These are phyloP conservation scores for Xiphophorus birchmanni DNA, from an alignment of 2,797 vertebrate genomes.

Conservation along the genomic window DNA sequence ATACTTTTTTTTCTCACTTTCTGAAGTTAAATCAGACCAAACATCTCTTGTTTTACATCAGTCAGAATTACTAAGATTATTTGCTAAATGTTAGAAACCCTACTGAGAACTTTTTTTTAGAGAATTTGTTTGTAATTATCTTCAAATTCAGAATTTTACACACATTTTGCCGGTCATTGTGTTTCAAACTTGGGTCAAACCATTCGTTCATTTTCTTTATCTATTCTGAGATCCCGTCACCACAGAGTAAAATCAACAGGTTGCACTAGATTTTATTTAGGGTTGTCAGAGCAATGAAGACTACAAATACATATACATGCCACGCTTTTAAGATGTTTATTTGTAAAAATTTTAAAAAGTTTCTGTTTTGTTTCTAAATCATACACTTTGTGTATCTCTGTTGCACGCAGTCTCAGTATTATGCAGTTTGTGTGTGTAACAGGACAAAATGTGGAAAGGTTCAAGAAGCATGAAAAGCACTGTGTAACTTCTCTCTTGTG, in stretches of 20 bases:
- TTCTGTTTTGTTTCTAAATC: background rate
- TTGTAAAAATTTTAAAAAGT: background rate
- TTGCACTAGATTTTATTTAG: background rate
- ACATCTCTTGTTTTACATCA: no score
- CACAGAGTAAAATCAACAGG: background rate
- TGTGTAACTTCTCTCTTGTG: background rate
- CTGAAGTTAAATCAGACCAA: no score
- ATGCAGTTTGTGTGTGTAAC: background rate
- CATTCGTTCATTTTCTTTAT: background rate
- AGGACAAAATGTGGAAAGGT: background rate
- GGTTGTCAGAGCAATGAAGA: background rate
- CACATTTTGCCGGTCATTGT: no score
- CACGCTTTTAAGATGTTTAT: background rate
- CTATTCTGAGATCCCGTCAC: background rate
- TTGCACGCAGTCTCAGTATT: background rate
- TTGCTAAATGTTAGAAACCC: no score
- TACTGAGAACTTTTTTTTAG: no score
- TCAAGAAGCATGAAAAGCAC: background rate
- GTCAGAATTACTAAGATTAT: no score
- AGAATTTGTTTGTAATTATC: no score
- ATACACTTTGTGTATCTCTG: background rate
- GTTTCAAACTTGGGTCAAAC: no score
- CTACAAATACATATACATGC: background rate
- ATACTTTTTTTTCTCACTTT: no score
- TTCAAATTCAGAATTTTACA: no score